Evolutionary conservation across 2,888 invertebrate species (phyloP), one percentile per base, ranked within the genome.

Genomic region (Sarcophaga rosellei): DNA sequence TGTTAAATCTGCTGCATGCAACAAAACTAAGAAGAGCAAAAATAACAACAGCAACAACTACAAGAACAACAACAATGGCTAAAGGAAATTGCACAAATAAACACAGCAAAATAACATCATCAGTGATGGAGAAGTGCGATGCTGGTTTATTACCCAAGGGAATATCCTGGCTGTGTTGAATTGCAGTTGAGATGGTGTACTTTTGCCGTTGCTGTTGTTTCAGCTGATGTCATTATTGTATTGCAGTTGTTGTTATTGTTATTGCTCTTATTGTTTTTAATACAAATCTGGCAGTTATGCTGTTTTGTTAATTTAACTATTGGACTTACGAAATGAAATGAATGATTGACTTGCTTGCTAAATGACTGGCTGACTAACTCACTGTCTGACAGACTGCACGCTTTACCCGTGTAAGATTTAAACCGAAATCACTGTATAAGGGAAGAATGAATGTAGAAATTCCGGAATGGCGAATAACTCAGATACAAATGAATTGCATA

Each of bases 211-310:
- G 44, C 12, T 73, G 65, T 66, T 65, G 59, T 62, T 72, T 17
- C 65, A 57, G 79, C 65, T 72, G 65, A 65, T 80, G 21, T 73
- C 20, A 66, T 65, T 81, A 62, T 62, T 74, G n/a, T 61, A 63
- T 70, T 70, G 47, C 53, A 57, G 63, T 35, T 63, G 25, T n/a
- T 65, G 35, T 47, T 65, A 63, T 53, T 77, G 74, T 72, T 69
- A 3, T 72, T 72, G 72, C 44, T 75, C 2, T 20, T 65, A 69
- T 53, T 47, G 25, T 25, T 73, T 83, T 61, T 69, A 72, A 59
- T 62, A 78, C 44, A 57, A 77, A 77, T 83, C 82, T 77, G 61
- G 44, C 72, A 62, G 66, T 77, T 68, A 77, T 73, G 72, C 72
- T 73, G 66, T 61, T 72, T 77, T 65, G 66, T 66, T 77, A 82